Evolutionary conservation across 1,140 invertebrate genomes (phyloP).

Genomic region (Odontomachus brunneus): DNA sequence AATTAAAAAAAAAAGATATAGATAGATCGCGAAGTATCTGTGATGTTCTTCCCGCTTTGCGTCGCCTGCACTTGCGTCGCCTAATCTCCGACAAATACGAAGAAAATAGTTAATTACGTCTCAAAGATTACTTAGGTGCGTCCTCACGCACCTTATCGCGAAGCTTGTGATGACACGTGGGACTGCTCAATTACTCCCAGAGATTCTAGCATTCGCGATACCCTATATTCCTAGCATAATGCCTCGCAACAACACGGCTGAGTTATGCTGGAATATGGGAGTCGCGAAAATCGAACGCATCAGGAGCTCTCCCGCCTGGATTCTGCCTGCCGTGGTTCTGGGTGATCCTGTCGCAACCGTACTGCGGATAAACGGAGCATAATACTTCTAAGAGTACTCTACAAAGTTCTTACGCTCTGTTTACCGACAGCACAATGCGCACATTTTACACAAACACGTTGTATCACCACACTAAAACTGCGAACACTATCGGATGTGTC

Average conservation of each 20-base stretch:
- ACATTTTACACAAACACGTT: background rate
- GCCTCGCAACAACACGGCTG: constrained; percentile 65
- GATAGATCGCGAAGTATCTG: no score
- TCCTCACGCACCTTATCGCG: background rate
- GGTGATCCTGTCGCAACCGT: constrained; percentile 66
- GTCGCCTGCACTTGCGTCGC: no score
- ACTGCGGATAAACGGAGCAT: constrained; percentile 79
- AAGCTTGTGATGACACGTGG: background rate
- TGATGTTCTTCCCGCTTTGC: no score
- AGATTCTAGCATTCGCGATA: constrained; percentile 60
- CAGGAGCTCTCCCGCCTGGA: background rate
- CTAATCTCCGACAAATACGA: no score
- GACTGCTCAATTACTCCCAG: background rate
- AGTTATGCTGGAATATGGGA: constrained; percentile 77
- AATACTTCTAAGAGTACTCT: constrained; percentile 73
- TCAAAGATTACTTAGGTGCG: no score
- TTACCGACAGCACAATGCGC: constrained; percentile 76
- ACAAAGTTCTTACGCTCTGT: constrained; percentile 79
- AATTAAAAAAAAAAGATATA: no score
- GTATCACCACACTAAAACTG: background rate
- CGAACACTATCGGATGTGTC: background rate
- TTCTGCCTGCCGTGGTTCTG: background rate
- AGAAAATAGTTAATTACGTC: no score
- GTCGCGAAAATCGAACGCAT: constrained; percentile 16
- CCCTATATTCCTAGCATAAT: constrained; percentile 78